phyloP scores from a whole-genome alignment of 2,797 vertebrate genomes.

The Pteronotus mesoamericanus region DNA sequence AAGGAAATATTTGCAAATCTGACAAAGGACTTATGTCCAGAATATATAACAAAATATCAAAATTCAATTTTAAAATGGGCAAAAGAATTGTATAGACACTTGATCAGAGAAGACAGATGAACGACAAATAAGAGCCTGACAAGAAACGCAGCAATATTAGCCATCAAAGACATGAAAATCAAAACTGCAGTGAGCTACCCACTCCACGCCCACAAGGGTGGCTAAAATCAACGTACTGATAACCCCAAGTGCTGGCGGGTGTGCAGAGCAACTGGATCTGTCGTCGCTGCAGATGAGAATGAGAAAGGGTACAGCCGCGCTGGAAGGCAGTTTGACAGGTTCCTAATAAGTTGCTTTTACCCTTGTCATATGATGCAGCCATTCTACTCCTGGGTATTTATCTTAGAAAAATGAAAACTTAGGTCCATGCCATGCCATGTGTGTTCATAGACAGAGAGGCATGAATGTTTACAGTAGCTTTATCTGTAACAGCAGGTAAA shows the following conservation, averaged over 20 bases:
- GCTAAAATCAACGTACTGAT: not conserved
- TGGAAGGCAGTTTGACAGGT: not conserved
- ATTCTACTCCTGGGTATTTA: not conserved
- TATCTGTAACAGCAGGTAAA: not conserved
- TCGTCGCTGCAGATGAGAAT: accelerated
- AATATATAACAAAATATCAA: not conserved
- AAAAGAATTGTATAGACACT: not conserved
- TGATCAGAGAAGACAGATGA: not conserved
- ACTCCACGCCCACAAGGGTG: not conserved
- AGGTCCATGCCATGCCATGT: not conserved
- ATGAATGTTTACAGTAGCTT: accelerated
- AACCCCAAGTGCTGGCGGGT: not conserved
- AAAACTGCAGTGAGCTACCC: not conserved
- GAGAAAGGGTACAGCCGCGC: accelerated
- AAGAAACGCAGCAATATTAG: not conserved
- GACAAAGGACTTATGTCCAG: not conserved
- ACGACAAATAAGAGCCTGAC: not conserved
- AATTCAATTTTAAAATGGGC: not conserved
- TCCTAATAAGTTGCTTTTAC: not conserved
- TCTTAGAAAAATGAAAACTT: not conserved
- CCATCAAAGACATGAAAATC: not conserved
- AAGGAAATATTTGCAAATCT: not conserved
- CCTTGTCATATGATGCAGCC: not conserved
- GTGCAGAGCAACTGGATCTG: not conserved
- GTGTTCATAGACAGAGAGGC: not conserved